Evolutionary conservation across 2,113 vertebrate genomes (phyloP).

Genomic region (human): GRCh38 chr9:80585001-80585500

Average conservation of each 20-base stretch:
- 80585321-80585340: conserved; percentile 8
- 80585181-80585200: background rate
- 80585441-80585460: background rate
- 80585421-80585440: background rate
- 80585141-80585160: conserved; percentile 22
- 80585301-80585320: conserved; percentile 26
- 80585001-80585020: background rate
- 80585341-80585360: conserved; percentile 14
- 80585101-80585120: conserved; percentile 9
- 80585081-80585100: conserved; percentile 11
- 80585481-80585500: background rate
- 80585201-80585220: conserved; percentile 45
- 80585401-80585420: background rate
- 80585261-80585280: conserved; percentile 21
- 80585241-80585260: conserved; percentile 47
- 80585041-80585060: background rate
- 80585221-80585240: conserved; percentile 34
- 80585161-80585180: conserved; percentile 13
- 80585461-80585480: background rate
- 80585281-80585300: conserved; percentile 9
- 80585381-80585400: background rate
- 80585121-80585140: conserved; percentile 13
- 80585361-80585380: conserved; percentile 15
- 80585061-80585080: conserved; percentile 14
- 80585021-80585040: background rate